Evolutionary conservation across 2,113 vertebrate species (phyloP).

Genomic region (Nycticryphes semicollaris): DNA sequence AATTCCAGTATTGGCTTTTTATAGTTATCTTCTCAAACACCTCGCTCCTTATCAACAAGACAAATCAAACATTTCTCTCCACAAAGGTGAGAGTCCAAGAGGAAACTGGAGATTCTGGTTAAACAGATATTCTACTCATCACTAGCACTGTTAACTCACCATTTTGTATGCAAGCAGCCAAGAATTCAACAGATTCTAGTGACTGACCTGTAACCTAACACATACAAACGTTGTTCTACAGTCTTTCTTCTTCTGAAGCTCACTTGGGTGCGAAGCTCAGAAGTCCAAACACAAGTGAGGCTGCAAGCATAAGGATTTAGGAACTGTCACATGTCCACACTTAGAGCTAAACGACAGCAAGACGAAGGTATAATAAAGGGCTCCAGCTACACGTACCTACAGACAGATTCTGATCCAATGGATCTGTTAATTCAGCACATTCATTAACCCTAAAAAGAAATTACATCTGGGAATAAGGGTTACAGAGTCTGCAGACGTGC

Average conservation of each 20-base stretch:
- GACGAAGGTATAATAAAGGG: not conserved
- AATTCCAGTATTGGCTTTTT: not conserved
- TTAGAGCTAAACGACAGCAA: not conserved
- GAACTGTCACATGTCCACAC: not conserved
- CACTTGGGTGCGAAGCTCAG: not conserved
- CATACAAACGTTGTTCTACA: not conserved
- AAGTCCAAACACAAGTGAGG: not conserved
- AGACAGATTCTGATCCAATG: not conserved
- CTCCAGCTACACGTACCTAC: not conserved
- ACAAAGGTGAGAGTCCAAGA: not conserved
- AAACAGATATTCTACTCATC: not conserved
- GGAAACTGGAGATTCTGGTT: not conserved
- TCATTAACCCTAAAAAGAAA: not conserved
- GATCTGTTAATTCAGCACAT: not conserved
- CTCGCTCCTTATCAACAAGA: not conserved
- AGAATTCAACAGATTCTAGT: not conserved
- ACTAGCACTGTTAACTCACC: not conserved
- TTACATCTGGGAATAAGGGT: not conserved
- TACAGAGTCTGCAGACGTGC: not conserved
- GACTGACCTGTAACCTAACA: not conserved
- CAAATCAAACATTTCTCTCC: not conserved
- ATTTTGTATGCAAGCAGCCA: not conserved
- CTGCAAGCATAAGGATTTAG: not conserved
- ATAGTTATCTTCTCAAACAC: not conserved
- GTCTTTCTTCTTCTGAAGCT: not conserved